Evolutionary conservation across 2,888 invertebrate species (phyloP), one percentile per base, ranked within the genome.

Genomic region (Myopa testacea): DNA sequence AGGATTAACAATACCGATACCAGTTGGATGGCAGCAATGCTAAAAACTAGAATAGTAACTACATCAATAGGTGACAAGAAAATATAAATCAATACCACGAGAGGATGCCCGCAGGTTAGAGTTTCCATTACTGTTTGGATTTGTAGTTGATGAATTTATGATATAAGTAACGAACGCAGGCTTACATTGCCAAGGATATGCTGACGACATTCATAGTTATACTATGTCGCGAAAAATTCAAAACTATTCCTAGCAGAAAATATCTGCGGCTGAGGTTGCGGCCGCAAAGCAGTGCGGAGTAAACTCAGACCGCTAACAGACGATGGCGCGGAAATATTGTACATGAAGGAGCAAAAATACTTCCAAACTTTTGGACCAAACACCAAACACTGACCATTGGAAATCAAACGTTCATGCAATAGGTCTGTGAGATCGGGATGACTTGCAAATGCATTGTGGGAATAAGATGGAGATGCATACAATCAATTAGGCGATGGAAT

Each of bases 131-230:
- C 4, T 68, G n/a, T 68, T 68, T 3, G 14, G 16, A 1, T 4
- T n/a, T 45, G 68, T 40, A 38, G 40, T 65, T 34, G 65, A 65
- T 45, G 68, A 68, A 45, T 4, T 68, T 16, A 6, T 68, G 68
- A 37, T 5, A 19, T 3, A 14, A 55, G 1, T 58, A n/a, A 63
- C 34, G 55, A n/a, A 65, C n/a, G 62, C 50, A 34, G 38, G 72
- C 3, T 34, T 26, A 10, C 34, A 62, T 19, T 62, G 62, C n/a
- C 62, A 62, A 34, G 62, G 62, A 4, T 62, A 62, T 34, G 34
- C 26, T 12, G 62, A 34, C n/a, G 62, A 62, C 34, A 62, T 62
- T 5, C 34, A 62, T 62, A 62, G 34, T 26, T 6, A 62, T 62
- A 19, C 1, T 34, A 62, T 62, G 55, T 55, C 55, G 55, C 10